phyloP scores from a whole-genome alignment of 2,113 vertebrate genomes.

The Xenus cinereus region DNA sequence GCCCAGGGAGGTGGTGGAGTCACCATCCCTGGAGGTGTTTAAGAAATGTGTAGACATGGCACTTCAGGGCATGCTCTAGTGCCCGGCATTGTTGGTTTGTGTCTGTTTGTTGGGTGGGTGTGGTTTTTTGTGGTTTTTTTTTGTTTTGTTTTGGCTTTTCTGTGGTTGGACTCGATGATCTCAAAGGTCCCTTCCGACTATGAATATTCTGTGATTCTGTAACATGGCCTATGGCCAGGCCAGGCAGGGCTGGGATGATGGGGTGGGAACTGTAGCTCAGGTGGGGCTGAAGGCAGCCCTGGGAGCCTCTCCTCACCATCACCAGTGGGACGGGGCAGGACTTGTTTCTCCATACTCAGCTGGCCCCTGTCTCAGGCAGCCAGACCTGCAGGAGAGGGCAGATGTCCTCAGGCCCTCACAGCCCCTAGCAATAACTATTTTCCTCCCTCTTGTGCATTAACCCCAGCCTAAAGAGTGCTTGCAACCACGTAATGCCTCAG shows the following conservation, averaged over 20 bases:
- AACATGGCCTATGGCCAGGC: rapidly evolving
- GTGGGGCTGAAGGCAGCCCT: neutral
- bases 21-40: too few relatives aligned
- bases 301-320: neutral
- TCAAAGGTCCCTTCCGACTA: too few relatives aligned
- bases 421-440: neutral
- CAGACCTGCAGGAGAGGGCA: neutral
- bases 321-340: neutral
- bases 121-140: too few relatives aligned
- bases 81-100: too few relatives aligned
- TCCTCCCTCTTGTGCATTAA: neutral
- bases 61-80: too few relatives aligned
- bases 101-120: too few relatives aligned
- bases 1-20: too few relatives aligned
- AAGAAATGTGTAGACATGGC: too few relatives aligned
- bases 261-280: neutral
- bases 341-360: neutral
- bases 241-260: neutral
- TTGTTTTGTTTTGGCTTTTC: too few relatives aligned
- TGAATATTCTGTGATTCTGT: too few relatives aligned
- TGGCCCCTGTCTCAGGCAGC: neutral
- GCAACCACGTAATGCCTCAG: neutral
- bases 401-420: neutral
- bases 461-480: rapidly evolving
- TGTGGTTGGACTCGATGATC: too few relatives aligned